These are phyloP conservation scores for Ochropleura leucogaster DNA, from an alignment of 2,888 invertebrate species.

Conservation along the genomic window DNA sequence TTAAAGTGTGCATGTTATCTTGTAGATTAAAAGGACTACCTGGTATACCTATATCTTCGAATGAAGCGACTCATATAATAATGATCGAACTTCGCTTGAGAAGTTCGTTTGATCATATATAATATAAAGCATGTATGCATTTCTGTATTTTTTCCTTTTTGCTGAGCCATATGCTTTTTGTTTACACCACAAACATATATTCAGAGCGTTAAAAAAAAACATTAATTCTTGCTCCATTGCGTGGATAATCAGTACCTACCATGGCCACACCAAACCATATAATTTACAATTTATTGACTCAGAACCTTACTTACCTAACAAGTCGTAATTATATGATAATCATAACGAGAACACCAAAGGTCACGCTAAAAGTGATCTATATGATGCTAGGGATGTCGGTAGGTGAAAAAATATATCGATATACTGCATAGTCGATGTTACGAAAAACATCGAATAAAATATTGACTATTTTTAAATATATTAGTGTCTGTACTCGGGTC, in stretches of 20 bases:
- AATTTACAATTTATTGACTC: constrained; percentile 38
- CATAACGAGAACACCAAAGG: constrained; percentile 30
- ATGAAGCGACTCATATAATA: no score
- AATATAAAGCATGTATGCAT: no score
- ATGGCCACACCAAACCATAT: not conserved
- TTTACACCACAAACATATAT: no score
- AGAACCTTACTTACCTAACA: constrained; percentile 10
- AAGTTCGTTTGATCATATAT: no score
- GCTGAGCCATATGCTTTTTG: no score
- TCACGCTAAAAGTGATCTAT: constrained; percentile 25
- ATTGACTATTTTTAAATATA: not conserved
- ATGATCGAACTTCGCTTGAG: no score
- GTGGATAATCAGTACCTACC: not conserved
- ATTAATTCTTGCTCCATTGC: not conserved
- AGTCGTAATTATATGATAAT: constrained; percentile 28
- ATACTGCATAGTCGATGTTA: not conserved
- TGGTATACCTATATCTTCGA: no score
- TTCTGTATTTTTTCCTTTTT: no score
- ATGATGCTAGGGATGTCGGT: constrained; percentile 17
- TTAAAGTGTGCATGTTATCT: no score
- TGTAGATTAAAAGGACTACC: no score
- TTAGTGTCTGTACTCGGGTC: not conserved
- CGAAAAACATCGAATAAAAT: not conserved
- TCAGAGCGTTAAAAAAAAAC: not conserved
- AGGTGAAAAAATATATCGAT: not conserved